Base-by-base conservation (phyloP, 2,888 invertebrate species). In the Pammene aurita region DNA sequence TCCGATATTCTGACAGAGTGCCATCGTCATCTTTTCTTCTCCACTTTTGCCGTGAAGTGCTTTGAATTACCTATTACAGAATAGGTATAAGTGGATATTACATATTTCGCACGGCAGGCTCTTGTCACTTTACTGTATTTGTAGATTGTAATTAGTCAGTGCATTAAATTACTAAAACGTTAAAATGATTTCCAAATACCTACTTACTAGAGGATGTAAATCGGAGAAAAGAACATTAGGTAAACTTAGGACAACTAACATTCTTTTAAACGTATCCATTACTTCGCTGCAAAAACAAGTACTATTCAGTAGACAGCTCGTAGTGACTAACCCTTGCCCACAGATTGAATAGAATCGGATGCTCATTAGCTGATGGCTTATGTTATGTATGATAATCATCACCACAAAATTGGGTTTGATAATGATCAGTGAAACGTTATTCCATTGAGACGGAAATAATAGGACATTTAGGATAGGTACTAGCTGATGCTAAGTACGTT, bases 151-250 rank as follows among this genome's bases (percentile, higher is more conserved):
- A 26, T 2, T 26, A 26, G 1, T 4, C 26, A 26, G 26, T 26
- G 26, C 26, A 26, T 26, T 26, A 26, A 2, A 38, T 38, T 5
- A 38, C 7, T 9, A 38, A 38, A 38, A 38, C 38, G 38, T 7
- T 2, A 9, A 38, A 9, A 9, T 38, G 6, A 38, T 2, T 5
- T 38, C 7, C 38, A 38, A 38, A n/a, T 62, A 52, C 61, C 50
- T 50, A 62, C 61, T 62, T 58, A 60, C 14, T 34, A 62, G 50
- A 16, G 50, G 50, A 50, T 50, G 48, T 11, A 16, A 41, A 26
- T n/a, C 41, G 50, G 61, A 62, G n/a, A 41, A 38, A 18, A 62
- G 50, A 41, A 58, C 26, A 13, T 44, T 9, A 7, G 61, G 50
- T 18, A 62, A 62, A 41, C 61, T 50, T 50, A 50, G 18, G 13